Percentiles rank a stretch among this genome's conserved stretches.
These are phyloP conservation scores for Nycticorax nycticorax DNA, from an alignment of 2,113 vertebrate genomes.

Conservation along the genomic window DNA sequence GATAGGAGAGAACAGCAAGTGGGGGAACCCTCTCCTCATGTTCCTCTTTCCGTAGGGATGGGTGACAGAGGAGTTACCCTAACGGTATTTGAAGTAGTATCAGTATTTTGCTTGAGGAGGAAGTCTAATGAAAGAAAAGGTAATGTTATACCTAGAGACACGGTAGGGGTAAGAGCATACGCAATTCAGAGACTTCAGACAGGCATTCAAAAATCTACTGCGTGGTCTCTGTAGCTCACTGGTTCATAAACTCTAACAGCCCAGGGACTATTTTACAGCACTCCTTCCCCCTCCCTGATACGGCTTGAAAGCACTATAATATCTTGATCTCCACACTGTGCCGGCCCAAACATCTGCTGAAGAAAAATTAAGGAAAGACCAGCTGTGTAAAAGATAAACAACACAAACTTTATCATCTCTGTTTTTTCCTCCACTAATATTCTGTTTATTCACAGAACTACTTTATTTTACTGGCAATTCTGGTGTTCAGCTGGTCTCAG, in stretches of 20 bases:
- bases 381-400: constrained; percentile 45
- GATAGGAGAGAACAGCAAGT: not conserved
- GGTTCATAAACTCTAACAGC: not conserved
- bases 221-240: not conserved
- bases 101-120: not conserved
- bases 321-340: not conserved
- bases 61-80: not conserved
- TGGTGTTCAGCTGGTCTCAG: constrained; percentile 23
- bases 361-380: constrained; percentile 28
- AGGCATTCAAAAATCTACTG: not conserved
- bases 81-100: not conserved
- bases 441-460: constrained; percentile 53
- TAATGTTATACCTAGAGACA: not conserved
- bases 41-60: not conserved
- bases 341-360: not conserved
- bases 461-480: constrained; percentile 33
- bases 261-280: not conserved
- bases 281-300: not conserved
- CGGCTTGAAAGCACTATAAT: not conserved
- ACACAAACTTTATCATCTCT: constrained; percentile 1
- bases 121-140: not conserved
- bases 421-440: constrained; percentile 24
- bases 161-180: rapidly evolving
- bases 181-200: not conserved
- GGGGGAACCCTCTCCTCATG: not conserved